These are phyloP conservation scores for Odocoileus hemionus DNA, from an alignment of 2,113 vertebrate genomes.

Conservation along the genomic window DNA sequence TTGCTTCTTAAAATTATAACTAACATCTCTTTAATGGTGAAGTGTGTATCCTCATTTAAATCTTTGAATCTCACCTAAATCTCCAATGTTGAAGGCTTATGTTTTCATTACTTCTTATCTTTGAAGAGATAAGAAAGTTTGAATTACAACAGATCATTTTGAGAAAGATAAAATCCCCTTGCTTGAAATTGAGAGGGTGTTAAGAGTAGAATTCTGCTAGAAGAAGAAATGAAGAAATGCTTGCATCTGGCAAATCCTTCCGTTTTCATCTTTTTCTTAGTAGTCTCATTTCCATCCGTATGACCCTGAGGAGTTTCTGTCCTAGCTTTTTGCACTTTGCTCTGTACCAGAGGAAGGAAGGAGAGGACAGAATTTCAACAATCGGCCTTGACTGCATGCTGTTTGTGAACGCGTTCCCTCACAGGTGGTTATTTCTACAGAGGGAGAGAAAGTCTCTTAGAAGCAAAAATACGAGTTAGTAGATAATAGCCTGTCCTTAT, in stretches of 20 bases:
- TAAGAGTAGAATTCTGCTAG: not conserved
- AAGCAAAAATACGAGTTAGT: not conserved
- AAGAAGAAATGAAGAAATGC: not conserved
- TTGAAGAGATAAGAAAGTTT: constrained; percentile 39
- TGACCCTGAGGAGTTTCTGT: not conserved
- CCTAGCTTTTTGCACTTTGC: not conserved
- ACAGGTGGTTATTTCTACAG: not conserved
- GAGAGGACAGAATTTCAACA: not conserved
- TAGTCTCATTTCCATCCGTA: not conserved
- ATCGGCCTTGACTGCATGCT: not conserved
- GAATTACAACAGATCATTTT: not conserved
- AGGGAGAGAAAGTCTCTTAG: not conserved
- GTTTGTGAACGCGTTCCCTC: not conserved
- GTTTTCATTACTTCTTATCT: constrained; percentile 57
- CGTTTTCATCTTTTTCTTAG: not conserved
- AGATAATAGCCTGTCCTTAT: not conserved
- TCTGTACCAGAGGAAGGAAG: not conserved
- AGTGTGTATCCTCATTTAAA: constrained; percentile 5
- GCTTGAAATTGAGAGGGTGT: not conserved
- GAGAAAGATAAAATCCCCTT: not conserved
- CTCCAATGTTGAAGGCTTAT: constrained; percentile 25
- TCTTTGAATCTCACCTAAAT: constrained; percentile 35
- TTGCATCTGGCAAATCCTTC: not conserved
- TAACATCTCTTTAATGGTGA: constrained; percentile 67
- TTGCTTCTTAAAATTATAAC: constrained; percentile 75